Evolutionary conservation across 2,888 invertebrate species (phyloP).

Genomic region (Platycheirus albimanus): DNA sequence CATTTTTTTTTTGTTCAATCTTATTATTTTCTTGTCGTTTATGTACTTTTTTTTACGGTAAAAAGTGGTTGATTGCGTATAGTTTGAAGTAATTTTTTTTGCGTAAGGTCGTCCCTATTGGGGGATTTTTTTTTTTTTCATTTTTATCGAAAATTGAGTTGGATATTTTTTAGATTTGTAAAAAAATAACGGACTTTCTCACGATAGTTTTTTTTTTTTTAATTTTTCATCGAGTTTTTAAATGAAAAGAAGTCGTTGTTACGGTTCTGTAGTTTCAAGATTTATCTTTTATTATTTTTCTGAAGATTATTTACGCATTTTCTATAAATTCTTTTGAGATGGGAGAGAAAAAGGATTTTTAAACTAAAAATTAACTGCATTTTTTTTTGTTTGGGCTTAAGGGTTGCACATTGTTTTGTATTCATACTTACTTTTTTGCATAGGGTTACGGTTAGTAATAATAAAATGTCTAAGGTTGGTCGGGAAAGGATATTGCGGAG

Average conservation of each 20-base stretch:
- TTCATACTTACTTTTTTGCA: too few species aligned
- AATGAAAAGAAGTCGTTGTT: constrained; percentile 32
- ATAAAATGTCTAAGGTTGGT: too few species aligned
- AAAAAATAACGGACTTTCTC: constrained; percentile 71
- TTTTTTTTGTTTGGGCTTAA: constrained; percentile 2
- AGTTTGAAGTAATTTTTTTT: constrained; percentile 52
- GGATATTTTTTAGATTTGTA: constrained; percentile 18
- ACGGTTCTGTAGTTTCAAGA: constrained; percentile 35
- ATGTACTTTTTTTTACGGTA: constrained; percentile 62
- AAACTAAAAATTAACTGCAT: constrained; percentile 36
- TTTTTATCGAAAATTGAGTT: constrained; percentile 28
- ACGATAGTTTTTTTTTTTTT: constrained; percentile 60
- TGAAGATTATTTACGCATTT: constrained; percentile 63
- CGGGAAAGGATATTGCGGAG: too few species aligned
- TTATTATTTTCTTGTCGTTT: constrained; percentile 8
- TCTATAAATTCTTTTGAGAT: constrained; percentile 24
- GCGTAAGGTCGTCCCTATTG: constrained; percentile 4
- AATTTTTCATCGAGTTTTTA: constrained; percentile 33
- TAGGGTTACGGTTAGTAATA: too few species aligned
- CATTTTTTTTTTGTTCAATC: constrained; percentile 17
- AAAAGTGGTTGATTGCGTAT: constrained; percentile 72
- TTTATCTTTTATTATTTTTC: constrained; percentile 34
- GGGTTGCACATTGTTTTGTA: background rate
- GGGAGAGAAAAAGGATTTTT: constrained; percentile 51
- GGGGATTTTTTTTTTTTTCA: constrained; percentile 36